Percentiles rank a stretch among this genome's conserved stretches.
phyloP scores from a whole-genome alignment of 2,113 vertebrate genomes.

The Colaptes auratus region DNA sequence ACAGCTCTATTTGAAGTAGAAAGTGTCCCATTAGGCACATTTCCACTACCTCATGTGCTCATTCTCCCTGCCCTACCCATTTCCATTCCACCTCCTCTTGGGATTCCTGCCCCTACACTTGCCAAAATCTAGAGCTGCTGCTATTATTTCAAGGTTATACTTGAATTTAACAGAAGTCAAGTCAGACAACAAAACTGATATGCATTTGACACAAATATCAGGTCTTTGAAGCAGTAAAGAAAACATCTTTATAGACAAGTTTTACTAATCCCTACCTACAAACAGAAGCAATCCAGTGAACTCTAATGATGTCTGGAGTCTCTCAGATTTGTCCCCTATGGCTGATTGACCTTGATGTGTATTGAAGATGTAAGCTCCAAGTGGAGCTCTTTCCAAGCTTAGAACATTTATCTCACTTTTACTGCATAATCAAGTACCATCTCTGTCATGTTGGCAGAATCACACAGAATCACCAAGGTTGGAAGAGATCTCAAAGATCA shows the following conservation, averaged over 20 bases:
- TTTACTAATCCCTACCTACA: background rate
- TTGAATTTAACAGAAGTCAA: background rate
- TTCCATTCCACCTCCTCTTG: background rate
- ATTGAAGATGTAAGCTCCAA: background rate
- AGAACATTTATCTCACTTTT: background rate
- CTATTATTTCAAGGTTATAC: background rate
- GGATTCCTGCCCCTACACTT: background rate
- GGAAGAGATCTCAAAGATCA: no score
- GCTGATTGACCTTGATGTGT: background rate
- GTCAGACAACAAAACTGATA: background rate
- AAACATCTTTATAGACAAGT: background rate
- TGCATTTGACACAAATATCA: background rate
- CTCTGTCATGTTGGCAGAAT: background rate
- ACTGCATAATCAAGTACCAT: background rate
- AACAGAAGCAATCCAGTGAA: background rate
- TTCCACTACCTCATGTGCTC: background rate
- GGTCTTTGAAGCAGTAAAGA: background rate
- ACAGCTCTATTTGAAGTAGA: background rate
- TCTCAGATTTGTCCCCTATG: background rate
- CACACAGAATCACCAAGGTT: no score
- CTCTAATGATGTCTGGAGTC: background rate
- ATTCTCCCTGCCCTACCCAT: background rate
- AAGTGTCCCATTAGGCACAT: background rate
- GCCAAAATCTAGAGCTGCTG: background rate
- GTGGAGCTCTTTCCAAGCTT: fast-evolving